Evolutionary conservation across 2,113 vertebrate species (phyloP), one percentile per base, ranked within the genome.

Genomic region (Probosciger aterrimus): DNA sequence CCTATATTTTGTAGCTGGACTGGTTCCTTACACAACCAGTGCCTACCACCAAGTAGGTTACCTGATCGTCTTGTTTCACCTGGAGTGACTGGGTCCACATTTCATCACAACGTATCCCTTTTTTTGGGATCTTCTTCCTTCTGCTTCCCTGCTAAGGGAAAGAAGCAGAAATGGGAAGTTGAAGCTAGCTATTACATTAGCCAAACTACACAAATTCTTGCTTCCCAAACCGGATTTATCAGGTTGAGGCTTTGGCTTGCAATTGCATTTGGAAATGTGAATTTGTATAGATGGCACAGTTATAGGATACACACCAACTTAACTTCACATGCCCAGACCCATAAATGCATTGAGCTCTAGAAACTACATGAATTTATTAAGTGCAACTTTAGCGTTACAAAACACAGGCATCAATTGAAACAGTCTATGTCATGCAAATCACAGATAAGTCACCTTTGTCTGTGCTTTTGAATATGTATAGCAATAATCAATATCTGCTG

Each of bases 11-110:
- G 65, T 31, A 43, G 57, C 47, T 23, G 52, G 33, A 52, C 65
- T 33, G 44, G 93, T 92, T 96, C 53, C 84, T 97, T 95, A 87
- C 93, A 41, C 83, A 95, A 92, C 46, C 39, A 27, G 18, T 28
- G 10, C 78, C 18, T 17, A 22, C 57, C 62, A 68, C 33, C 63
- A 18, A 4, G 23, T 12, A 49, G 27, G 14, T 93, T 93, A 64
- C 74, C 30, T 18, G 67, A 85, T 10, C 44, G 69, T 31, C 17
- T 39, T 6, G 14, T 60, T 86, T 84, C 65, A 84, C 77, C 43
- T 33, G 33, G 6, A 10, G n/a, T 6, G n/a, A 23, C 39, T 84
- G 85, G 14, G 59, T 63, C 46, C 17, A 35, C 47, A 12, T 88
- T 92, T 68, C 64, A 46, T 62, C 86, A 30, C 62, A 50, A 15